Evolutionary conservation across 2,797 vertebrate species (phyloP).

Genomic region (Chaetophractus vellerosus): DNA sequence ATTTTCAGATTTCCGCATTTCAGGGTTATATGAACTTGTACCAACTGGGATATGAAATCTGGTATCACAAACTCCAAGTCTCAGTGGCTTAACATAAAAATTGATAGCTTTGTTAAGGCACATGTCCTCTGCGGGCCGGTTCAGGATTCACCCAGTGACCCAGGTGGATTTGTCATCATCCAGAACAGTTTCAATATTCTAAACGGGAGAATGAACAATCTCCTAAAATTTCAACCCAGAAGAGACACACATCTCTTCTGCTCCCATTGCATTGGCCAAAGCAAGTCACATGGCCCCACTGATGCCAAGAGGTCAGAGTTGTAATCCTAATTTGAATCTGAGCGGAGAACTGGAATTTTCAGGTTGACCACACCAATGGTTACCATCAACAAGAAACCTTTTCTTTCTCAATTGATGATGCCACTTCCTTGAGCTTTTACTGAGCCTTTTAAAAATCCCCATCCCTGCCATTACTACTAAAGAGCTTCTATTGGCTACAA

Average conservation of each 20-base stretch:
- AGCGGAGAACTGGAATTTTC: neutral
- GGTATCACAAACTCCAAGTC: neutral
- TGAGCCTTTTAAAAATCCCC: neutral
- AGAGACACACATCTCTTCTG: neutral
- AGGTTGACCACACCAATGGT: neutral
- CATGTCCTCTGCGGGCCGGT: neutral
- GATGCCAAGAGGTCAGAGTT: neutral
- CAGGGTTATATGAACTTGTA: neutral
- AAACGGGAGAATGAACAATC: neutral
- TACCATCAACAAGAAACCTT: neutral
- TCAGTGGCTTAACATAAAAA: conserved; percentile 1
- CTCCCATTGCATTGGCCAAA: neutral
- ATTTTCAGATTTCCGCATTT: neutral
- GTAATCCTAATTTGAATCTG: neutral
- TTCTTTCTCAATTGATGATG: neutral
- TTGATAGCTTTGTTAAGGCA: neutral
- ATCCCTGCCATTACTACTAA: neutral
- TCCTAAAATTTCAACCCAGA: neutral
- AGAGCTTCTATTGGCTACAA: neutral
- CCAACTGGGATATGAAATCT: neutral
- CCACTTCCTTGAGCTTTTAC: neutral
- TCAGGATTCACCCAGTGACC: neutral
- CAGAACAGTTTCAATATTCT: neutral
- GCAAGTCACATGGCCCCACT: neutral
- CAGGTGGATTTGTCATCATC: neutral